Evolutionary conservation across 2,888 invertebrate genomes (phyloP).

Genomic region (Zaprionus obscuricornis): DNA sequence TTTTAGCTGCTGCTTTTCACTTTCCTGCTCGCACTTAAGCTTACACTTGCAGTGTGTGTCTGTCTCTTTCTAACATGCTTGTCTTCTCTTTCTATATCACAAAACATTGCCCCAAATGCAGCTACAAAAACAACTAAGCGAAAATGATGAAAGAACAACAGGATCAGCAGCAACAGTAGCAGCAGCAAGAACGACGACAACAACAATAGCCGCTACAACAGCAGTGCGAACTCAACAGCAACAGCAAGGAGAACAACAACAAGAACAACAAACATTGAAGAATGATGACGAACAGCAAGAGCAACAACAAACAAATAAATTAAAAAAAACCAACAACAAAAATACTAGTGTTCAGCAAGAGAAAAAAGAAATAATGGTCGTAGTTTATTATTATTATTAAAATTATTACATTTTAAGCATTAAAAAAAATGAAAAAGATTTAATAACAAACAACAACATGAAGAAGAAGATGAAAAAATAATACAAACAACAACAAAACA

Average conservation of each 20-base stretch:
- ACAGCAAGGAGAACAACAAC: slow-evolving; percentile 10
- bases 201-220: slow-evolving; percentile 3
- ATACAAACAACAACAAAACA: slow-evolving; percentile 17
- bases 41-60: neutral
- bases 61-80: neutral
- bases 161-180: neutral
- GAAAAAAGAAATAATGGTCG: slow-evolving; percentile 44
- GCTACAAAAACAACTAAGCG: slow-evolving; percentile 55
- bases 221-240: slow-evolving; percentile 18
- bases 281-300: slow-evolving; percentile 13
- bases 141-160: slow-evolving; percentile 9
- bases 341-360: slow-evolving; percentile 44
- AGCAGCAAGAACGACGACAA: slow-evolving; percentile 12
- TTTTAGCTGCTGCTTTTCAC: no score
- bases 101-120: slow-evolving; percentile 20
- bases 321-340: slow-evolving; percentile 14
- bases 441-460: slow-evolving; percentile 21
- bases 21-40: no score
- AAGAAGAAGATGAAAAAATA: slow-evolving; percentile 8
- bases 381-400: slow-evolving; percentile 62
- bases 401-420: slow-evolving; percentile 57
- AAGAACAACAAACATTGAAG: slow-evolving; percentile 18
- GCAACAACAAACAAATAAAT: slow-evolving; percentile 10
- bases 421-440: slow-evolving; percentile 28
- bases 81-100: slow-evolving; percentile 41